Base-by-base conservation (phyloP, 2,113 vertebrate genomes). In the Penelope pileata region DNA sequence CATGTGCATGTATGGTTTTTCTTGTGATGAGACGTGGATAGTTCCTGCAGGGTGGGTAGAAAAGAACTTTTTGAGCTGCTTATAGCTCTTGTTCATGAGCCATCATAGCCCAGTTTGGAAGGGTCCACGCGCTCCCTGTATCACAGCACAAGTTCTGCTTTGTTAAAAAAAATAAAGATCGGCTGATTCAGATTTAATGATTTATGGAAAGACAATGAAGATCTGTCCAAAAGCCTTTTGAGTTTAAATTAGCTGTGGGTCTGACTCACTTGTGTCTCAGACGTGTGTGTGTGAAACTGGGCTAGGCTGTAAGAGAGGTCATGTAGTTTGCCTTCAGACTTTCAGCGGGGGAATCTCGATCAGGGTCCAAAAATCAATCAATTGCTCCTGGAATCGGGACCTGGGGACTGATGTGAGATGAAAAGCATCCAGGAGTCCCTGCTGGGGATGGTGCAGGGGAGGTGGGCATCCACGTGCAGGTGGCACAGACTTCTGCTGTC, bases 191-290 rank as follows among this genome's bases (percentile, higher is more conserved):
- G 47, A 66, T 81, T 36, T 36, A 40, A 74, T 59, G n/a, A 29
- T 6, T 43, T 27, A 36, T 22, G 15, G 40, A 40, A 63, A 63
- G 60, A 38, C 38, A 40, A 63, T 63, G 60, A 40, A 40, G 60
- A 63, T 40, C 18, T 63, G 38, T 40, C 40, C 36, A 13, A 29
- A 63, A 63, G 36, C n/a, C 26, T 76, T 76, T 51, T 83, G 85
- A 82, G 58, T 93, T 72, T 4, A 8, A 87, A 36, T 81, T 43
- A 50, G 4, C 34, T 42, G 54, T 9, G 14, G 14, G 19, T 59
- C 64, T 92, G 93, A 94, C 67, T 95, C 90, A 87, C 11, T 68
- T 21, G 1, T 27, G 53, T 56, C 67, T 93, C 87, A 84, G 74
- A 8, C 26, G 15, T 51, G 40, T 56, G 43, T 15, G 36, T 80